Percentiles rank a stretch among this genome's conserved stretches.
phyloP scores from a whole-genome alignment of 2,797 vertebrate species.

The Cichlasoma orientale region DNA sequence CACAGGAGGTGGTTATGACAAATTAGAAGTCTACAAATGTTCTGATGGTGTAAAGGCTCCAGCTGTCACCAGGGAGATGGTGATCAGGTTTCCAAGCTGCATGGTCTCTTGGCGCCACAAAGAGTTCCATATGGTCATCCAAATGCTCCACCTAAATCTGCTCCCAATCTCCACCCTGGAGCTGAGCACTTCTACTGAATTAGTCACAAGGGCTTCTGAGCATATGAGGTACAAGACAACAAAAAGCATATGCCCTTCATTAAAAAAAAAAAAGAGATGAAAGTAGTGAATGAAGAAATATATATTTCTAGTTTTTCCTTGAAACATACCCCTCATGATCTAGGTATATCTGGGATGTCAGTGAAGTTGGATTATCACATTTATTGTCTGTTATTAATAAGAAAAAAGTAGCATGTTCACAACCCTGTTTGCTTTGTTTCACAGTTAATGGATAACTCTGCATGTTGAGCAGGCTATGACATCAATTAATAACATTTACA shows the following conservation, averaged over 20 bases:
- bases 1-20: constrained; percentile 99
- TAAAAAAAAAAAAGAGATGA: background rate
- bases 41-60: constrained; percentile 99
- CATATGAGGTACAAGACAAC: constrained; percentile 64
- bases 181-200: constrained; percentile 75
- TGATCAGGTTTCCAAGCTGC: constrained; percentile 99
- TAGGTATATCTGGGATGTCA: background rate
- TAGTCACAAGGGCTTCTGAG: constrained; percentile 71
- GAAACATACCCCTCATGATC: background rate
- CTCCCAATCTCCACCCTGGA: constrained; percentile 79
- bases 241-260: constrained; percentile 76
- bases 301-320: background rate
- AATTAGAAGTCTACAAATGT: constrained; percentile 99
- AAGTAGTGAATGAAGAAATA: background rate
- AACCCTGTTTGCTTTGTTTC: background rate
- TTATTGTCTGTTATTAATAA: background rate
- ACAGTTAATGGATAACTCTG: background rate
- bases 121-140: constrained; percentile 99
- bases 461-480: background rate
- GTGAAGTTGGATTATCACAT: too few species aligned
- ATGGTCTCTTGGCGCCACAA: constrained; percentile 95
- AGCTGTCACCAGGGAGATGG: constrained; percentile 99
- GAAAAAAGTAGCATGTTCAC: background rate
- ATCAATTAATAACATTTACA: background rate
- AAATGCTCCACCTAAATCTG: constrained; percentile 95